A percentile compares a stretch with the other conserved stretches of the same genome.
These are phyloP conservation scores for Promerops cafer DNA, from an alignment of 2,113 vertebrate genomes.

Conservation along the genomic window DNA sequence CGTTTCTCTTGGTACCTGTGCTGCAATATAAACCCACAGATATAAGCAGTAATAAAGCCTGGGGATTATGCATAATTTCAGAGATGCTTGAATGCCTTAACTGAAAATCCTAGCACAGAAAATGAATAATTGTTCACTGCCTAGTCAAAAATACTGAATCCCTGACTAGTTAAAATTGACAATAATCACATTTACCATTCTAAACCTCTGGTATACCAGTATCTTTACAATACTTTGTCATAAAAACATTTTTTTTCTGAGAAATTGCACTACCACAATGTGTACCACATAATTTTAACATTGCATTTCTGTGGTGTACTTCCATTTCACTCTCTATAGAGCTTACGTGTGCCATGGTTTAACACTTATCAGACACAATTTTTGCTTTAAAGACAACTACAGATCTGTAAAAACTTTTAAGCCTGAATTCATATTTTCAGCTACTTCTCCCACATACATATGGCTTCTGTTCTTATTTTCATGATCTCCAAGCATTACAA, in stretches of 20 bases:
- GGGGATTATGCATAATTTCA: conserved; percentile 14
- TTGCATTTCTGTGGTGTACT: conserved; percentile 4
- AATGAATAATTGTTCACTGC: background rate
- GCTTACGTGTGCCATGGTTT: background rate
- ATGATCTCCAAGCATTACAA: conserved; percentile 13
- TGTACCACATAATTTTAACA: background rate
- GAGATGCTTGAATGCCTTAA: background rate
- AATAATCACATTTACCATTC: background rate
- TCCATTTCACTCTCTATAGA: background rate
- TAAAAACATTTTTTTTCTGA: background rate
- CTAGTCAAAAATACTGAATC: background rate
- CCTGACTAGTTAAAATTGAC: background rate
- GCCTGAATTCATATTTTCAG: background rate
- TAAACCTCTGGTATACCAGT: background rate
- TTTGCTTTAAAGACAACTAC: background rate
- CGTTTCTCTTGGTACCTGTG: conserved; percentile 9
- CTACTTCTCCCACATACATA: background rate
- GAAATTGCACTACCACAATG: background rate
- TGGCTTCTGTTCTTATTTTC: conserved; percentile 51
- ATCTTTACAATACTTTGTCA: background rate
- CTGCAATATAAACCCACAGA: conserved; percentile 1
- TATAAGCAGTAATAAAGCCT: background rate
- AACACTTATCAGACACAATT: conserved; percentile 13
- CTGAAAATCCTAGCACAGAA: conserved; percentile 1
- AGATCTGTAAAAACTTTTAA: background rate